Base-by-base conservation (phyloP, 2,888 invertebrate genomes). In the Sphinx pinastri region DNA sequence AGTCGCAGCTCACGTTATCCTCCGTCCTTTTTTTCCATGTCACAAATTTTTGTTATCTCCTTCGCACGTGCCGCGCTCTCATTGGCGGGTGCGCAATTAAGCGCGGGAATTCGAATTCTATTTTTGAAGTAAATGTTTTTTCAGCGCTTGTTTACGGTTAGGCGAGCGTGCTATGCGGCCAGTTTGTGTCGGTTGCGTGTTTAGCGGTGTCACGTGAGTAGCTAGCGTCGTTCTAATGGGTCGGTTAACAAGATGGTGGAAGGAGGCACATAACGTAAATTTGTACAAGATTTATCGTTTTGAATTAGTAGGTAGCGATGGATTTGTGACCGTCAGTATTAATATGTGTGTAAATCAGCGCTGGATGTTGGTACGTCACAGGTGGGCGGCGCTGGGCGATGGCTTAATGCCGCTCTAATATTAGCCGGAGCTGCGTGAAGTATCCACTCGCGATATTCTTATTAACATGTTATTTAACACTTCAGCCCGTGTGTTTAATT, bases 81-180 rank as follows among this genome's bases (percentile, higher is more conserved):
- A 94, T 94, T 94, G 94, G 94, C 89, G 83, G 89, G 84, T 83
- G 83, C 81, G 91, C 91, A 93, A 93, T 94, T 94, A 93, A 89
- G 88, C 92, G 91, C 92, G 93, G 90, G 92, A 93, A 92, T 93
- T 91, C 88, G 88, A 93, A 93, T 90, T 91, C 92, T 93, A 93
- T 93, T 93, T 93, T 92, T 84, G 92, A 91, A 88, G 89, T 90
- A 91, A 91, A 91, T 90, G 86, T 91, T 93, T 93, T 94, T 93
- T 91, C 92, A 92, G 91, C 81, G 81, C 84, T 84, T 83, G 89
- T 88, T 88, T 88, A 88, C 83, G 84, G 86, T 79, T 80, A 77
- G 84, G 80, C 79, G 77, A 75, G 75, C 72, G 74, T 71, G 78
- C 80, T 82, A 86, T 77, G 81, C 80, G 76, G 83, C 85, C 83